Percentiles rank a stretch among this genome's conserved stretches.
These are phyloP conservation scores for Meloidogyne hapla DNA, from an alignment of 1,140 invertebrate species.

Conservation along the genomic window DNA sequence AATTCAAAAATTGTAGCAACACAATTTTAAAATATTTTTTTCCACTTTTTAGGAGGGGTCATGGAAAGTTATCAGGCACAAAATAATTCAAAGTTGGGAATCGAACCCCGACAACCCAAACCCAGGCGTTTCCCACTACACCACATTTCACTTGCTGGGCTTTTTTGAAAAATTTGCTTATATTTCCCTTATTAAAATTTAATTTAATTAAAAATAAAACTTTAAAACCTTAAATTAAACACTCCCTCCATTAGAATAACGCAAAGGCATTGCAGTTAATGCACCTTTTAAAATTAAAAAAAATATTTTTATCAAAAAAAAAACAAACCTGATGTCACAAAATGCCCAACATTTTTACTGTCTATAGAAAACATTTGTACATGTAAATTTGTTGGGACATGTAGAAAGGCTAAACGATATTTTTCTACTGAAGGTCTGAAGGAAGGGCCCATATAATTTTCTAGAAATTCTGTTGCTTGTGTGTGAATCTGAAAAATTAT, in stretches of 20 bases:
- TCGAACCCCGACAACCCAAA: too few species aligned
- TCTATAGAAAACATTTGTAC: conserved; percentile 50
- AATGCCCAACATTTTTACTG: conserved; percentile 20
- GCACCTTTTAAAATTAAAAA: conserved; percentile 31
- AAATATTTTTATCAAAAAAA: background rate
- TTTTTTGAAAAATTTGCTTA: too few species aligned
- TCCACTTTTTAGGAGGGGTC: too few species aligned
- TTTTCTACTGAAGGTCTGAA: conserved; percentile 52
- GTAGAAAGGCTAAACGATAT: conserved; percentile 47
- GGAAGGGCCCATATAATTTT: conserved; percentile 47
- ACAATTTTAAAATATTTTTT: too few species aligned
- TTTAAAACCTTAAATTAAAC: conserved; percentile 25
- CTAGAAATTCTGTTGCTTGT: conserved; percentile 51
- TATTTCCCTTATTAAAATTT: too few species aligned
- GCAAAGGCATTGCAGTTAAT: conserved; percentile 48
- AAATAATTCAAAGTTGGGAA: too few species aligned
- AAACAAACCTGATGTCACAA: conserved; percentile 34
- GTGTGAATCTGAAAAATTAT: conserved; percentile 34
- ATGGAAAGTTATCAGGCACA: too few species aligned
- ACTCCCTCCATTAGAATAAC: conserved; percentile 54
- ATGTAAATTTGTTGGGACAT: conserved; percentile 55
- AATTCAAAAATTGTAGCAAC: too few species aligned
- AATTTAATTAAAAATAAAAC: background rate
- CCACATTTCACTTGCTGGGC: too few species aligned
- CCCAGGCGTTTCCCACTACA: too few species aligned